phyloP scores from a whole-genome alignment of 2,797 vertebrate genomes.

The Gymnopithys bicolor region DNA sequence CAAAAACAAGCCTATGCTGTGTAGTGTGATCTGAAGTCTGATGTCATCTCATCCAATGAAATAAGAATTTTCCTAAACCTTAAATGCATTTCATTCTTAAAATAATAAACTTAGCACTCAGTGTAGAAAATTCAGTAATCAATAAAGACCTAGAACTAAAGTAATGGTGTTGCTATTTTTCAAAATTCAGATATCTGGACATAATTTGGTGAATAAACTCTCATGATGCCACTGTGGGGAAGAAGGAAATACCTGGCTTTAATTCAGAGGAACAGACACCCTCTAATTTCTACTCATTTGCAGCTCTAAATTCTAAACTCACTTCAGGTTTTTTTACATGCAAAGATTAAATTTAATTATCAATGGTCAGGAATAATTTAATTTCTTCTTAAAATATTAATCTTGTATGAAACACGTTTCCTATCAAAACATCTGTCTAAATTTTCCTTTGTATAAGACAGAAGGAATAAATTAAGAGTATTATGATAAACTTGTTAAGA shows the following conservation, averaged over 20 bases:
- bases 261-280: background rate
- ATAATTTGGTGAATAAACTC: background rate
- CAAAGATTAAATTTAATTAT: background rate
- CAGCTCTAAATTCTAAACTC: background rate
- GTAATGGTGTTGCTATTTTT: background rate
- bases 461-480: background rate
- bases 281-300: background rate
- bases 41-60: background rate
- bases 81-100: background rate
- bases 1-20: background rate
- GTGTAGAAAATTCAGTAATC: background rate
- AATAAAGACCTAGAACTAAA: background rate
- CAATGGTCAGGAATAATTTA: background rate
- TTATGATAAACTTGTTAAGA: background rate
- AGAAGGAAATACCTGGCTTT: background rate
- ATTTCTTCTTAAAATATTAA: background rate
- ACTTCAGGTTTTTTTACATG: slow-evolving; percentile 1
- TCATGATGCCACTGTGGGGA: background rate
- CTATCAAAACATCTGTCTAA: background rate
- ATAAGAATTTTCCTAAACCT: background rate
- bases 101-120: background rate
- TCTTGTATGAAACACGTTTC: background rate
- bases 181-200: background rate
- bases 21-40: background rate
- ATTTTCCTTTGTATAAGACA: background rate